These are phyloP conservation scores for Hycleus cichorii DNA, from an alignment of 1,140 invertebrate genomes.

Conservation along the genomic window DNA sequence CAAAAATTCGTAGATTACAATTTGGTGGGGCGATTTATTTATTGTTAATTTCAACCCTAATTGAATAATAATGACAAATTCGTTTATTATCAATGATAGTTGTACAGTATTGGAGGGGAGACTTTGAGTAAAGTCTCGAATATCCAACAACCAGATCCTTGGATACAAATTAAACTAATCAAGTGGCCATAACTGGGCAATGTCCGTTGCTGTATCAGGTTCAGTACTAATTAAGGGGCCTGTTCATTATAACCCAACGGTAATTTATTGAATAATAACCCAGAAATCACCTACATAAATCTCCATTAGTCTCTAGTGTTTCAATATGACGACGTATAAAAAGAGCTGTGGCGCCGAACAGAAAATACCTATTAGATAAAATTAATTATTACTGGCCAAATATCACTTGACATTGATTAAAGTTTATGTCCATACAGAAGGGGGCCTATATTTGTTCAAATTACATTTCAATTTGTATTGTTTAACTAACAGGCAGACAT, in stretches of 20 bases:
- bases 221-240: conserved; percentile 36
- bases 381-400: conserved; percentile 23
- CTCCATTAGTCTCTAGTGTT: conserved; percentile 35
- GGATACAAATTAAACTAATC: conserved; percentile 36
- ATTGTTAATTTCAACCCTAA: too few species aligned
- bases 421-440: conserved; percentile 7
- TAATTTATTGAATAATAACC: conserved; percentile 42
- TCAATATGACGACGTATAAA: conserved; percentile 28
- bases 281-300: conserved; percentile 39
- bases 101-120: neutral
- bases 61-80: too few species aligned
- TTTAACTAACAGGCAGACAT: too few species aligned
- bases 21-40: too few species aligned
- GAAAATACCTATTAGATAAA: conserved; percentile 29
- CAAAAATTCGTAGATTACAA: too few species aligned
- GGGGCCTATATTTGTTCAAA: too few species aligned
- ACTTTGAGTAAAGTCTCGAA: conserved; percentile 22
- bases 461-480: too few species aligned
- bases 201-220: conserved; percentile 35
- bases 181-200: conserved; percentile 36
- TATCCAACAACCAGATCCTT: conserved; percentile 8
- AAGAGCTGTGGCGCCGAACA: conserved; percentile 23
- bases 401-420: conserved; percentile 17
- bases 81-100: too few species aligned
- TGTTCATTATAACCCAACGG: conserved; percentile 34